phyloP scores from a whole-genome alignment of 2,113 vertebrate species.

The Odocoileus virginianus region DNA sequence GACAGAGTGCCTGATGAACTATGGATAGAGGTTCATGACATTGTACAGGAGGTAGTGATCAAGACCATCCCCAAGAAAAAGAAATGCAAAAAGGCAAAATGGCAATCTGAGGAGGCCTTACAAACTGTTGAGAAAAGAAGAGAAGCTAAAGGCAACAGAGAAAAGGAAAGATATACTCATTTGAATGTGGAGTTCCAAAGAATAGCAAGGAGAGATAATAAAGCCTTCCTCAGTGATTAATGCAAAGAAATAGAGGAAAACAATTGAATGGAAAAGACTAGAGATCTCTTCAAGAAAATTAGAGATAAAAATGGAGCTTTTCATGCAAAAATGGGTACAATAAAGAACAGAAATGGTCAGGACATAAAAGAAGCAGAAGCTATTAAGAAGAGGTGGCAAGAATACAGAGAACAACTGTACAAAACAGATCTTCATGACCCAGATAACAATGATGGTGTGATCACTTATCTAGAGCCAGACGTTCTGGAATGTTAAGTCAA shows the following conservation, averaged over 20 bases:
- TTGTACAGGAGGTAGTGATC: not conserved
- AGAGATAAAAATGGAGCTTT: not conserved
- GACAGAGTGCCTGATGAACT: not conserved
- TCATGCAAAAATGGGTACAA: not conserved
- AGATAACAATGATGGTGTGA: not conserved
- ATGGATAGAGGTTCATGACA: not conserved
- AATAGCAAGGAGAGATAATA: not conserved
- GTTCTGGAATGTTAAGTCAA: not conserved
- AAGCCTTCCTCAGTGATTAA: not conserved
- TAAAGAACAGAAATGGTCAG: not conserved
- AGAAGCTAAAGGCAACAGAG: not conserved
- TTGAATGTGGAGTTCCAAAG: not conserved
- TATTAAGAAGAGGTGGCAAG: not conserved
- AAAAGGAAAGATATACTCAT: not conserved
- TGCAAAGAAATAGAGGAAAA: not conserved
- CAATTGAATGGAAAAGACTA: not conserved
- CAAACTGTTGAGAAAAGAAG: not conserved
- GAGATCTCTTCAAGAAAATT: not conserved
- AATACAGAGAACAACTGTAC: not conserved
- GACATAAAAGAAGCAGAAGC: not conserved
- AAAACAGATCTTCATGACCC: not conserved
- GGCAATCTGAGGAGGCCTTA: not conserved
- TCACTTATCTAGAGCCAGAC: not conserved
- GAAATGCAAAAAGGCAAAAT: not conserved
- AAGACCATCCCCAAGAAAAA: not conserved